Base-by-base conservation (phyloP, 2,888 invertebrate species). In the Willowsia nigromaculata region DNA sequence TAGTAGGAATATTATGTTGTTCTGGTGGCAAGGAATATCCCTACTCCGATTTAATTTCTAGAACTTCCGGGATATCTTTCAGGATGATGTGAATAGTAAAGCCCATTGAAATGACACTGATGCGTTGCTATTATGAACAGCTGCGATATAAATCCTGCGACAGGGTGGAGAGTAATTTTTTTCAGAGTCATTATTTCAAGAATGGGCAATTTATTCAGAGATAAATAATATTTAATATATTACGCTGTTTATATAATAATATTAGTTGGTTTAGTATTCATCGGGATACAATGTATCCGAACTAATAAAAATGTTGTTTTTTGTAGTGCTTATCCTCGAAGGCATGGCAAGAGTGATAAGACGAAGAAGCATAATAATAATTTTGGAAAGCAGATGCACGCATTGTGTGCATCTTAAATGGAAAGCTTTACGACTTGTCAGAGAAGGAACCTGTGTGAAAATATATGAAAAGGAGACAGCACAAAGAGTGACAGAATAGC, bases 401-500 rank as follows among this genome's bases (percentile, higher is more conserved):
- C 47, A 74, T 74, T 74, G 74, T 74, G 27, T 9, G 27, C 74
- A 43, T 50, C 47, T 74, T 59, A 81, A 81, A 81, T 59, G 43
- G 62, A 62, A 81, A 81, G 62, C 59, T 62, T 27, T 59, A 81
- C 78, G 33, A 22, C 62, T 25, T 81, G 81, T 40, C 59, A 25
- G 81, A 62, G 13, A 27, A 47, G 74, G 37, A 37, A 74, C 74
- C 74, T 74, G 74, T 50, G 74, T 47, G 50, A 74, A 71, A 50
- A 50, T 15, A 13, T 62, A 86, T 80, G 87, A 88, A 74, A 74
- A 59, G 85, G 43, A 74, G 74, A 59, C 86, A 71, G 68, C 56
- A 74, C 56, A 88, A 88, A 83, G 74, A 80, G 82, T 88, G 88
- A 83, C 88, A 83, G 83, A 22, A 56, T 83, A 62, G 82, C 81